A percentile compares a stretch with the other conserved stretches of the same genome.
These are phyloP conservation scores for Scrobipalpa atriplicella DNA, from an alignment of 2,888 invertebrate species.

Conservation along the genomic window DNA sequence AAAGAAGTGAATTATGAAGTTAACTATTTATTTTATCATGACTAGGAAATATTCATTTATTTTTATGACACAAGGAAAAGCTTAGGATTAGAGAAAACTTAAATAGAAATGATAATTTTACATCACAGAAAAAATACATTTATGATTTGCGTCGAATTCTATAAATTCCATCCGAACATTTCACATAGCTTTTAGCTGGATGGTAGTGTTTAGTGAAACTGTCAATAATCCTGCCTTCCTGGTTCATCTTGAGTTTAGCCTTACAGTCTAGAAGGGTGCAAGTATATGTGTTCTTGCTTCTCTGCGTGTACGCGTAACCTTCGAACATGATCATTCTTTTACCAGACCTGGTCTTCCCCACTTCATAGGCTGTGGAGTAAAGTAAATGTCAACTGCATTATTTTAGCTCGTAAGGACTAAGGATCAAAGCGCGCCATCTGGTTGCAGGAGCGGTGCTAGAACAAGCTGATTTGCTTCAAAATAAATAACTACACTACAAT, in stretches of 20 bases:
- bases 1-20: too few species aligned
- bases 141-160: neutral
- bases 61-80: too few species aligned
- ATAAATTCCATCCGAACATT: slow-evolving; percentile 22
- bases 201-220: slow-evolving; percentile 40
- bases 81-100: too few species aligned
- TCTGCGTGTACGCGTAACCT: slow-evolving; percentile 35
- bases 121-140: neutral
- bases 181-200: slow-evolving; percentile 26
- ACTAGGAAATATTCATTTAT: too few species aligned
- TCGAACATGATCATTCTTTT: slow-evolving; percentile 36
- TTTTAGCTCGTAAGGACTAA: neutral
- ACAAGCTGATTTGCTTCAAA: too few species aligned
- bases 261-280: slow-evolving; percentile 43
- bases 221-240: slow-evolving; percentile 32
- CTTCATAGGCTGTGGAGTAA: slow-evolving; percentile 7
- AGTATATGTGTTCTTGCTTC: slow-evolving; percentile 29
- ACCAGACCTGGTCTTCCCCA: slow-evolving; percentile 32
- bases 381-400: neutral
- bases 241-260: slow-evolving; percentile 43
- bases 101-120: neutral
- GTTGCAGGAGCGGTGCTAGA: too few species aligned
- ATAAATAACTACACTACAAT: too few species aligned
- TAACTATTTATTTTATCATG: too few species aligned
- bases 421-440: neutral